phyloP scores from a whole-genome alignment of 2,113 vertebrate species.

The Empidonax alnorum region DNA sequence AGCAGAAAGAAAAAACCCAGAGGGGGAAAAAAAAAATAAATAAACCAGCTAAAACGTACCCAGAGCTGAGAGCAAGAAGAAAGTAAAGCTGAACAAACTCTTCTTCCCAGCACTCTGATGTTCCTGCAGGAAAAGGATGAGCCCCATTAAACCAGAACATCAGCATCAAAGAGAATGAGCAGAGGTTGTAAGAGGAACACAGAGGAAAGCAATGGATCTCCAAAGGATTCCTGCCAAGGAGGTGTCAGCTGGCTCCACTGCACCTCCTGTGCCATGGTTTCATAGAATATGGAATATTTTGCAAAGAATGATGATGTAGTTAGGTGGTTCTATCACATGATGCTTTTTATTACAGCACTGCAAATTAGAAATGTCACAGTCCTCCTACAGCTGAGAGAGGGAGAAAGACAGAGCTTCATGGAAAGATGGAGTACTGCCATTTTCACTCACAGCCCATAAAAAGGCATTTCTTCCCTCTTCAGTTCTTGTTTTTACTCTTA shows the following conservation, averaged over 20 bases:
- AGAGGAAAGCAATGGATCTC: slow-evolving; percentile 7
- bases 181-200: neutral
- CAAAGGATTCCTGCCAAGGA: neutral
- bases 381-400: neutral
- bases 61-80: neutral
- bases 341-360: neutral
- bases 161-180: neutral
- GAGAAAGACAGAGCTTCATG: neutral
- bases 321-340: neutral
- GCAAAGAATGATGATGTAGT: slow-evolving; percentile 7
- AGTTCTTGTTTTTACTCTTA: neutral
- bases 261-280: neutral
- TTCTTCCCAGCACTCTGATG: neutral
- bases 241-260: neutral
- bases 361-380: neutral
- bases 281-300: slow-evolving; percentile 13
- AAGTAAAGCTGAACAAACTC: slow-evolving; percentile 1
- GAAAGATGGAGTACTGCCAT: neutral
- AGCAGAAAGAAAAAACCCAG: neutral
- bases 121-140: slow-evolving; percentile 11
- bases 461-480: neutral
- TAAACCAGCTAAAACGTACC: neutral
- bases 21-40: no score
- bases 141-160: slow-evolving; percentile 13
- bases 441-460: slow-evolving; percentile 29